Base-by-base conservation (phyloP, 2,113 vertebrate species). In the Hoplias malabaricus region DNA sequence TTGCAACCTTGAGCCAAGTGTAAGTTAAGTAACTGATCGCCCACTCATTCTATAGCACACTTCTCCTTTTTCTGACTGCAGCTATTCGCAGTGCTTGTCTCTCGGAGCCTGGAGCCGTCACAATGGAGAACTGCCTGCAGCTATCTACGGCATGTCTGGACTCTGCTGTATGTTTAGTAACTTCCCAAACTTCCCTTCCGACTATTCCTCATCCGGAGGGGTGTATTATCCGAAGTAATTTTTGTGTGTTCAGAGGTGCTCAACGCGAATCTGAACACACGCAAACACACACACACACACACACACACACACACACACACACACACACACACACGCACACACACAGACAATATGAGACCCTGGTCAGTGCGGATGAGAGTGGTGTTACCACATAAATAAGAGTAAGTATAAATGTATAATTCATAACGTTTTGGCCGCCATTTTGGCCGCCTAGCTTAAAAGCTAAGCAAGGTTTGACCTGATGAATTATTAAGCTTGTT, bases 111-210 rank as follows among this genome's bases (percentile, higher is more conserved):
- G 68, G 46, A 46, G 48, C 19, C 43, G 75, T 84, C 81, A 84
- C 84, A 89, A 88, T 88, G 85, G 79, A 87, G 83, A 92, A 90
- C 85, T 88, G 77, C 84, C 79, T 4, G 48, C 43, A 88, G 87
- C 89, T 90, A 89, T 91, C 86, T 90, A 89, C 65, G 89, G 90
- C 90, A 87, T 89, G 91, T 92, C 90, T 91, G 91, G 89, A 87
- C 88, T 81, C 65, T 11, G 81, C 84, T 79, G 88, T 88, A 91
- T 89, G 89, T 90, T 91, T 92, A 90, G 90, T 80, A 82, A 57
- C 81, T 65, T 75, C 70, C 36, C 73, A 88, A 83, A 87, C 56
- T 75, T 74, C 54, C 78, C 66, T 61, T 61, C 50, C 54, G 25
- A 57, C 50, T 63, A 25, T 53, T 59, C 54, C 65, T 42, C 70